Conservation (phyloP, 2,113 vertebrate genomes). For the Hippocampus comes region DNA sequence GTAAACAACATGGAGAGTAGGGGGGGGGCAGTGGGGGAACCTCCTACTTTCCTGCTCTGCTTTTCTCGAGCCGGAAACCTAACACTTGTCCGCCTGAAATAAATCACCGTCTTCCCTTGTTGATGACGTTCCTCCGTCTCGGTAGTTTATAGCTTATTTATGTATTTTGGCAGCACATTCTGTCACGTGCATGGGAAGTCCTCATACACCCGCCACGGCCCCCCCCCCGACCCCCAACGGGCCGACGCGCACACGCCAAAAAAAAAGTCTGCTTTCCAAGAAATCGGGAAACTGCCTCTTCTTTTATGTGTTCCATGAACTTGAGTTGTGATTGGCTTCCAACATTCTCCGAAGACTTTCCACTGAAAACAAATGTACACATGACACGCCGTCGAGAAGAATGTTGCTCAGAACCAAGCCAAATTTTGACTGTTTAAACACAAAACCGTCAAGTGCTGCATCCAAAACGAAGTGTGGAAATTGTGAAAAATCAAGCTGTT, state of each 20-base stretch:
- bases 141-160: conserved; percentile 26
- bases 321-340: neutral
- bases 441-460: too few species aligned
- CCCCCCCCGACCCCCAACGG: neutral
- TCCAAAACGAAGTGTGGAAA: too few species aligned
- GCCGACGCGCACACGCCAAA: too few species aligned
- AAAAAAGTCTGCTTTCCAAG: conserved; percentile 2
- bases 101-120: conserved; percentile 40
- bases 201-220: neutral
- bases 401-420: too few species aligned
- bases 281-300: neutral
- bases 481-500: too few species aligned
- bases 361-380: neutral
- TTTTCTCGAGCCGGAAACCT: conserved; percentile 36
- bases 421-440: too few species aligned
- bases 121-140: neutral
- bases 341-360: too few species aligned
- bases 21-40: neutral
- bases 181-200: neutral
- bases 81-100: conserved; percentile 48
- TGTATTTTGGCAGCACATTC: conserved; percentile 16
- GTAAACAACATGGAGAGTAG: conserved; percentile 10
- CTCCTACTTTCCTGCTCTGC: conserved; percentile 1
- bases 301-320: neutral
- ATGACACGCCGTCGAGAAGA: too few species aligned